Evolutionary conservation across 1,140 invertebrate genomes (phyloP).

Genomic region (Drosophila repleta): DNA sequence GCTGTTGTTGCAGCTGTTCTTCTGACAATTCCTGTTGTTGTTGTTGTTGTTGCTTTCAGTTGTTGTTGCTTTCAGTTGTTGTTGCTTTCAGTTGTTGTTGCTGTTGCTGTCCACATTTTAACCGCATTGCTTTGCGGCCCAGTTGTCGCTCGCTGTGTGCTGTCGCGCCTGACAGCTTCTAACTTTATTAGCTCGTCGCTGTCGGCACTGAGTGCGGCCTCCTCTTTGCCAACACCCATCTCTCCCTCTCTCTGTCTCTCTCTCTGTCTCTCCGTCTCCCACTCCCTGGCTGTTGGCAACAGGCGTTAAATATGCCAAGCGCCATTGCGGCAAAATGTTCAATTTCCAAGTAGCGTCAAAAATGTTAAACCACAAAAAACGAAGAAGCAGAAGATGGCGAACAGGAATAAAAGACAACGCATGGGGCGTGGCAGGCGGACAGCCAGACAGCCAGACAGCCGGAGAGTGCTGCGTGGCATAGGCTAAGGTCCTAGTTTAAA

Average conservation of each 20-base stretch:
- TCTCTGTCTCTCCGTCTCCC: neutral
- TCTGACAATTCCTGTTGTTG: neutral
- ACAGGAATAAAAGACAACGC: no score
- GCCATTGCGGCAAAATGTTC: conserved; percentile 73
- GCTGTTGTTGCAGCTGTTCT: conserved; percentile 5
- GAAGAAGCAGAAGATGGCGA: neutral
- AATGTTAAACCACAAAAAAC: conserved; percentile 48
- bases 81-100: conserved; percentile 10
- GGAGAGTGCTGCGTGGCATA: no score
- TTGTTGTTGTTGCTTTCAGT: conserved; percentile 7
- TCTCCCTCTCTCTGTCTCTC: neutral
- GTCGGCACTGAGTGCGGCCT: conserved; percentile 56
- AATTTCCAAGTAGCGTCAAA: conserved; percentile 62
- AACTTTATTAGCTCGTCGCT: conserved; percentile 77
- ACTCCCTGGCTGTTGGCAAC: conserved; percentile 42
- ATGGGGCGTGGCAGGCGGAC: no score
- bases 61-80: conserved; percentile 1
- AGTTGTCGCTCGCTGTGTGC: conserved; percentile 35
- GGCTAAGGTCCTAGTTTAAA: no score
- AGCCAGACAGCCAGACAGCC: no score
- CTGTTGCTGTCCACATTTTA: conserved; percentile 37
- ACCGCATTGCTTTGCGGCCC: conserved; percentile 66
- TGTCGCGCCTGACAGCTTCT: conserved; percentile 67
- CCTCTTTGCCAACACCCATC: neutral
- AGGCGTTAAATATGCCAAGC: conserved; percentile 45